Evolutionary conservation across 2,797 vertebrate species (phyloP).

Genomic region (Triplophysa bombifrons): DNA sequence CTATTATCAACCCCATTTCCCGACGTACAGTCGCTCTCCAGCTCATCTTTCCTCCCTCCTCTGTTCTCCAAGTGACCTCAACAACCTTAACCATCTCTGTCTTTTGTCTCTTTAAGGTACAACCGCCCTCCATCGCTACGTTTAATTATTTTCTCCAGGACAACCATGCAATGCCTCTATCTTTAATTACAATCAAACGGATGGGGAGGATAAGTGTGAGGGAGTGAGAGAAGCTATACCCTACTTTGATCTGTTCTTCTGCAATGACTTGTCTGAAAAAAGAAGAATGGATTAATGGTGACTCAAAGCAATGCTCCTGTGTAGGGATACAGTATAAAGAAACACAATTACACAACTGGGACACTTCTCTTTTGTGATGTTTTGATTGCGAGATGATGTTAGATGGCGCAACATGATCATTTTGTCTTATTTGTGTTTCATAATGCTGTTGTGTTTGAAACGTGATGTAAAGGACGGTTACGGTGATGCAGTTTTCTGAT

Average conservation of each 20-base stretch:
- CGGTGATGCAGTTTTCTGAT: background rate
- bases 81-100: conserved; percentile 44
- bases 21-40: background rate
- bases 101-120: conserved; percentile 51
- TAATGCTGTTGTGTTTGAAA: background rate
- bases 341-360: background rate
- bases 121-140: conserved; percentile 55
- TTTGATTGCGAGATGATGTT: background rate
- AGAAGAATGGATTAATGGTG: conserved; percentile 9
- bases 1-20: conserved; percentile 5
- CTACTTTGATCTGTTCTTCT: conserved; percentile 40
- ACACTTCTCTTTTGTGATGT: background rate
- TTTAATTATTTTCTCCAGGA: conserved; percentile 72
- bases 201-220: conserved; percentile 26
- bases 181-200: conserved; percentile 75
- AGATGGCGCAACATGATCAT: background rate
- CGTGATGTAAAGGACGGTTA: background rate
- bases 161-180: conserved; percentile 63
- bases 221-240: conserved; percentile 3
- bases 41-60: background rate
- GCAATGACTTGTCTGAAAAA: conserved; percentile 7
- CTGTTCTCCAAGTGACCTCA: conserved; percentile 7
- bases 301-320: conserved; percentile 21
- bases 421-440: background rate
- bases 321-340: background rate